These are phyloP conservation scores for Apogon talboti DNA, from an alignment of 2,797 vertebrate species.

Conservation along the genomic window DNA sequence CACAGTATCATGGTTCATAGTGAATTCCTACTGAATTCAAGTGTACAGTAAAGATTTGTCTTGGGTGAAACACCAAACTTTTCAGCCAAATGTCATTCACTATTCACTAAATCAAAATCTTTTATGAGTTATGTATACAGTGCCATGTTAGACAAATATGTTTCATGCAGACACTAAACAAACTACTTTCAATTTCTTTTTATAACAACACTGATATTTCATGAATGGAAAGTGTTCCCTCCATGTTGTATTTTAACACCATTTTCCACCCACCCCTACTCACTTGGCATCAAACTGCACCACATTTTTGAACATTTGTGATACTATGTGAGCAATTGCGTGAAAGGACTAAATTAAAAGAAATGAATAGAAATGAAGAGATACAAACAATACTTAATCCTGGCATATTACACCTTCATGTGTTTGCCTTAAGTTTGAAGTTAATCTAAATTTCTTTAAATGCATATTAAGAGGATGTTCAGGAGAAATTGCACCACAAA, in stretches of 20 bases:
- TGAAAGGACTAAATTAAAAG: slow-evolving; percentile 31
- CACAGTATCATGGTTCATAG: slow-evolving; percentile 41
- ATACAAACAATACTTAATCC: slow-evolving; percentile 32
- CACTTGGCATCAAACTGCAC: slow-evolving; percentile 18
- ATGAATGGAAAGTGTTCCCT: slow-evolving; percentile 40
- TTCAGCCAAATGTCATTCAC: slow-evolving; percentile 6
- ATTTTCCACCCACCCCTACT: slow-evolving; percentile 14
- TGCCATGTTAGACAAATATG: slow-evolving; percentile 50
- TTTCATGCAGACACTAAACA: slow-evolving; percentile 64
- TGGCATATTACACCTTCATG: slow-evolving; percentile 28
- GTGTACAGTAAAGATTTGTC: slow-evolving; percentile 20
- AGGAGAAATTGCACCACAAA: slow-evolving; percentile 42
- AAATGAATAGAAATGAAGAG: slow-evolving; percentile 23
- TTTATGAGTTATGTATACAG: slow-evolving; percentile 42
- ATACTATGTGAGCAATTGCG: slow-evolving; percentile 41
- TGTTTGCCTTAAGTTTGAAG: slow-evolving; percentile 32
- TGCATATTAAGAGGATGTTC: slow-evolving; percentile 22
- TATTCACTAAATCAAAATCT: slow-evolving; percentile 18
- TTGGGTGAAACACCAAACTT: slow-evolving; percentile 33
- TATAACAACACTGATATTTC: slow-evolving; percentile 36
- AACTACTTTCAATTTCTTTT: slow-evolving; percentile 34
- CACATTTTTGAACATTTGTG: slow-evolving; percentile 35
- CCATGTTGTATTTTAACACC: slow-evolving; percentile 19
- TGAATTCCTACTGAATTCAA: slow-evolving; percentile 33
- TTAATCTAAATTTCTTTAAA: slow-evolving; percentile 16